Percentiles rank a stretch among this genome's conserved stretches.
phyloP scores from a whole-genome alignment of 2,797 vertebrate genomes.

The Pteronotus mesoamericanus region DNA sequence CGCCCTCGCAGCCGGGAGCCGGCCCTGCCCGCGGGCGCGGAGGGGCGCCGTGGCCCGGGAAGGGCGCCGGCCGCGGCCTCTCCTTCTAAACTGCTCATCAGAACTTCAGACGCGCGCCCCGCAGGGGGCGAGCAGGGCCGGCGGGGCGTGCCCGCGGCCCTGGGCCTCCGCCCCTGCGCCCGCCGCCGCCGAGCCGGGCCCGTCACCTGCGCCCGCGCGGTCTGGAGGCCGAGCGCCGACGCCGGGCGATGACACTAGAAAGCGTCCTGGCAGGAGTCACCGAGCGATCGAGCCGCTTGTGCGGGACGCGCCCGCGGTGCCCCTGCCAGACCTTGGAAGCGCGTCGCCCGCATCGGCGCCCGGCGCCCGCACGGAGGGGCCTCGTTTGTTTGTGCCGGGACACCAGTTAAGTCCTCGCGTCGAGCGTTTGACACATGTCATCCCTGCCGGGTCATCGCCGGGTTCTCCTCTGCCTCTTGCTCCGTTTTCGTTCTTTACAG shows the following conservation, averaged over 20 bases:
- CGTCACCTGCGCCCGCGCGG: not conserved
- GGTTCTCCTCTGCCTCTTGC: not conserved
- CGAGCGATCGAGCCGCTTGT: not conserved
- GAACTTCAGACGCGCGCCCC: not conserved
- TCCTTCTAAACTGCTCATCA: not conserved
- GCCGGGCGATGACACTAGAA: fast-evolving
- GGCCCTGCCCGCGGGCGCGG: not conserved
- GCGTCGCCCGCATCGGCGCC: too few relatives aligned
- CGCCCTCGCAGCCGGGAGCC: not conserved
- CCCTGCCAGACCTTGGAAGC: not conserved
- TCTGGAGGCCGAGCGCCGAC: not conserved
- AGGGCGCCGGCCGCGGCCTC: not conserved
- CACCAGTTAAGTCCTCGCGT: not conserved
- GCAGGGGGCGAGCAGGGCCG: not conserved
- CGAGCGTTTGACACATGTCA: fast-evolving
- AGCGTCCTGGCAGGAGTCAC: not conserved
- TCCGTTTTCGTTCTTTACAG: not conserved
- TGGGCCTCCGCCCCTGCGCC: too few relatives aligned
- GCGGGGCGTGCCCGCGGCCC: not conserved
- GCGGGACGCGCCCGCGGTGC: not conserved
- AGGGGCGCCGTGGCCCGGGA: not conserved
- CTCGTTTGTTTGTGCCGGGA: not conserved
- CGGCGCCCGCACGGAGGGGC: too few relatives aligned
- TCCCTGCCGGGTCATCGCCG: not conserved
- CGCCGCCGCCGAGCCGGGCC: not conserved